Base-by-base conservation (phyloP, 2,888 invertebrate genomes). In the Drosophila silvestris region DNA sequence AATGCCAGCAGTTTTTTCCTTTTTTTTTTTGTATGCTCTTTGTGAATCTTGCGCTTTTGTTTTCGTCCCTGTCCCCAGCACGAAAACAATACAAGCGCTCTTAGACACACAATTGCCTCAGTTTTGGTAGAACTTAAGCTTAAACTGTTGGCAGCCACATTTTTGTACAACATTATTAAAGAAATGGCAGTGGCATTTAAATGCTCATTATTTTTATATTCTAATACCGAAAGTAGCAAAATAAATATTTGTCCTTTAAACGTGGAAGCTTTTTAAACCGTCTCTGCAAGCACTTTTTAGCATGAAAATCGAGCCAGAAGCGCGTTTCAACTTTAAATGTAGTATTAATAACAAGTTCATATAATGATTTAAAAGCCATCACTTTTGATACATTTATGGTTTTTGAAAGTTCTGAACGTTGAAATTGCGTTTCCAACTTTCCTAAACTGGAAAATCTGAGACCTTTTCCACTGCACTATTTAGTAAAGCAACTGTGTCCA, bases 61-160 rank as follows among this genome's bases (percentile, higher is more conserved):
- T 78, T 64, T 44, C 28, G 35, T 5, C 26, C 16, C 37, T 57
- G n/a, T 14, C 7, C 33, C 10, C 0, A 6, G n/a, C 14, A 5
- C 33, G 19, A 39, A 57, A 32, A 51, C 39, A 39, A 28, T n/a
- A 7, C 10, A 56, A 50, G 19, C 61, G 30, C 37, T 26, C 47
- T 67, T 37, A 64, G 66, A n/a, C 37, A 10, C n/a, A 44, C 37
- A 68, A 75, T 76, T 63, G 58, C 28, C 12, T n/a, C 30, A 50
- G 30, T 37, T n/a, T 26, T 19, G 22, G 41, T 47, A 22, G 28
- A 37, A 41, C 22, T 32, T 14, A 50, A 70, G 16, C 41, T 9
- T 6, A 41, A 60, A 44, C 19, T 53, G 52, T 52, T 33, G 14
- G 22, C 30, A n/a, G 35, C 26, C 5, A 5, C 16, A 4, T 16